These are phyloP conservation scores for Pherbina coryleti DNA, from an alignment of 2,888 invertebrate genomes.

Conservation along the genomic window DNA sequence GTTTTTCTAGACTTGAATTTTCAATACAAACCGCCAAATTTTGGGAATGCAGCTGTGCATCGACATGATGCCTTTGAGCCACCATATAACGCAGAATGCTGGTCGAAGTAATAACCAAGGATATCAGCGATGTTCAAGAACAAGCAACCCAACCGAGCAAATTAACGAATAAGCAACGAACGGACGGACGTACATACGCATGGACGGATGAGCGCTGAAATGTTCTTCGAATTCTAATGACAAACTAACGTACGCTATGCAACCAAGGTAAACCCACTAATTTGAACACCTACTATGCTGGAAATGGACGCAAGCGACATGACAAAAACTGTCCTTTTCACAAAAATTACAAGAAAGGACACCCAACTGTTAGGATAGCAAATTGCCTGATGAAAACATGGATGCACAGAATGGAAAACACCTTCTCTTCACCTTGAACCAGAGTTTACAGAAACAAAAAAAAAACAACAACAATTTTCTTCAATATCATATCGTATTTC, in stretches of 20 bases:
- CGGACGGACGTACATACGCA: background rate
- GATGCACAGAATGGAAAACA: background rate
- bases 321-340: slow-evolving; percentile 5
- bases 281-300: slow-evolving; percentile 34
- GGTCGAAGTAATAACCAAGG: background rate
- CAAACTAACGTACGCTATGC: background rate
- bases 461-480: background rate
- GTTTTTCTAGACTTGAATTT: too few relatives aligned
- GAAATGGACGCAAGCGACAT: slow-evolving; percentile 11
- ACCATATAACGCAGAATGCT: background rate
- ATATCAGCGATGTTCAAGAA: background rate
- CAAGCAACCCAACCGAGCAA: slow-evolving; percentile 1
- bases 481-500: slow-evolving; percentile 22
- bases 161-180: background rate
- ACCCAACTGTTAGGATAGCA: slow-evolving; percentile 32
- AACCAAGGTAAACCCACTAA: slow-evolving; percentile 31
- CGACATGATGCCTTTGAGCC: background rate
- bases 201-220: background rate
- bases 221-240: slow-evolving; percentile 28
- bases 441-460: background rate
- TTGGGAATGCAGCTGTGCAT: slow-evolving; percentile 29
- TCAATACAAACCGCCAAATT: slow-evolving; percentile 20
- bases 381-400: slow-evolving; percentile 19
- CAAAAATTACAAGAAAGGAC: slow-evolving; percentile 14
- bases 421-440: background rate